Evolutionary conservation across 1,140 invertebrate species (phyloP), one percentile per base, ranked within the genome.

Genomic region (Lasioglossum albipes): DNA sequence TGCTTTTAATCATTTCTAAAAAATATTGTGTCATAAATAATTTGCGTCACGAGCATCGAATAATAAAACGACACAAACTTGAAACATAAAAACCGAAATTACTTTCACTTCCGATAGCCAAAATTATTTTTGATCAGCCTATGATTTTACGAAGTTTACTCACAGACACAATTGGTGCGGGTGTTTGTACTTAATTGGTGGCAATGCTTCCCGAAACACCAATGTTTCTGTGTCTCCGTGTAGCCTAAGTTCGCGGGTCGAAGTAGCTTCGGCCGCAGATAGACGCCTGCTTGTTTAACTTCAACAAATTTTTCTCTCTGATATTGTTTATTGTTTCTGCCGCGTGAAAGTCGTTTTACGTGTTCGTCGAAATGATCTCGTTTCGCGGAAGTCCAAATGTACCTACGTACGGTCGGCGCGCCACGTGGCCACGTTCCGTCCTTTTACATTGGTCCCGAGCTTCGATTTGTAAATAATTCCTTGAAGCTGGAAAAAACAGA

Each of bases 321-420:
- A 73, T 78, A 52, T 66, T 66, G 80, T 86, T 86, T 86, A 79
- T 86, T 86, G 84, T 64, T 86, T 79, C 72, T 85, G 49, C 80
- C 42, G 57, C 84, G 71, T 67, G 80, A 86, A 83, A 85, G 83
- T 85, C 70, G 74, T 79, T 86, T 86, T 82, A 85, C 81, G 70
- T 61, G 77, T 86, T 87, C 84, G 42, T 78, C 66, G 85, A 81
- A 87, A 81, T 78, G 74, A 18, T 27, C 45, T 61, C 69, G 69
- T 83, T 86, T 86, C 85, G 74, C 62, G 57, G 84, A 86, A 86
- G 74, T 83, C 82, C 84, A 86, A 85, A 86, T 86, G 71, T 83
- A n/a, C n/a, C n/a, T n/a, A 80, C 62, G 73, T 41, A 62, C 71
- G 31, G 13, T 61, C 7, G 16, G 13, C n/a, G 27, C n/a, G 79